Evolutionary conservation across 2,888 invertebrate genomes (phyloP), one percentile per base, ranked within the genome.

Genomic region (Shargacucullia verbasci): DNA sequence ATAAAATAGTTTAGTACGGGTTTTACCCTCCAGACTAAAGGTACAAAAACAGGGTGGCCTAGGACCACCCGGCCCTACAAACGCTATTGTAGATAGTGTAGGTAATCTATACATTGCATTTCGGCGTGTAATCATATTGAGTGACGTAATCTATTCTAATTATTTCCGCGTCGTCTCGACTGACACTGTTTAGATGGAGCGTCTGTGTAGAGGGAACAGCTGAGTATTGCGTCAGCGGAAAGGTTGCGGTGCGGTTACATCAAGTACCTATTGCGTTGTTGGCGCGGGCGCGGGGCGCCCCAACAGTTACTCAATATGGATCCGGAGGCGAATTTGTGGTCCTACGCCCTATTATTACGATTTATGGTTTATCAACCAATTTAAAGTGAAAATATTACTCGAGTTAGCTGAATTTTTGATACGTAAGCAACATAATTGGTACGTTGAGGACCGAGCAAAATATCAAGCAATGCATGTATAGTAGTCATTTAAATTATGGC

Each of bases 171-270:
- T 88, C 81, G 81, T 75, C 79, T 78, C 80, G 76, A 80, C 85
- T 87, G 84, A 82, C 88, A 87, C 83, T 86, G 82, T 87, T 87
- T 82, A 82, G 84, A 83, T 81, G 79, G 79, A 71, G 73, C 75
- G 68, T 62, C 60, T 52, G 64, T 54, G 54, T 41, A 57, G 74
- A 82, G 83, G 85, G 85, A 84, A 83, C 82, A 81, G 81, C 82
- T 73, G 80, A 75, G 77, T 72, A 77, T 92, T 92, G 90, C 91
- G 86, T 91, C 88, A 91, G 81, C 90, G 89, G 89, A 90, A 89
- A 92, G 90, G 89, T 90, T 91, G 89, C 86, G 84, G 85, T 84
- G 82, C 79, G 85, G 88, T 92, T 91, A 91, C 91, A 90, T 91
- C 87, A 88, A 86, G 84, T 81, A 81, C 80, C 78, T 81, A 83